Percentiles rank a stretch among this genome's conserved stretches.
These are phyloP conservation scores for Pomatorhinus ruficollis DNA, from an alignment of 2,113 vertebrate genomes.

Conservation along the genomic window DNA sequence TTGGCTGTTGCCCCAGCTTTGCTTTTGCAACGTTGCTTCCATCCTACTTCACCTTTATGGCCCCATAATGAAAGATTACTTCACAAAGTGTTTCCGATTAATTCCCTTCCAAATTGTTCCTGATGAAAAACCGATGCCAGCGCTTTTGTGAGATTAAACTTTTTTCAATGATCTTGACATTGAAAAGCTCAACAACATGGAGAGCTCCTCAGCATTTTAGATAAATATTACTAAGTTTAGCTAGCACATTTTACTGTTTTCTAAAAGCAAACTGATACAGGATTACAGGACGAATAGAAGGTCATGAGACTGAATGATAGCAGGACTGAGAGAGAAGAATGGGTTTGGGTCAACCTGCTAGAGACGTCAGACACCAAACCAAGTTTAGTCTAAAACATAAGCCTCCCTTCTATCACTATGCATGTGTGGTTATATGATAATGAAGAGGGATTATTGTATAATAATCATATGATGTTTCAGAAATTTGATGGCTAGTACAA, in stretches of 20 bases:
- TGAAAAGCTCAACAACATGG: background rate
- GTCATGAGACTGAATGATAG: fast-evolving
- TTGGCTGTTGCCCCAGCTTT: background rate
- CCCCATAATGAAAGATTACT: background rate
- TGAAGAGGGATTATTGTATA: background rate
- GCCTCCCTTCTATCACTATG: background rate
- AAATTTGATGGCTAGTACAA: background rate
- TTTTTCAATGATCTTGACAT: background rate
- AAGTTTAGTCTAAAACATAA: background rate
- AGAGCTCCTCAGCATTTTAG: background rate
- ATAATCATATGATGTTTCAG: background rate
- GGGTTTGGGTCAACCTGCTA: background rate
- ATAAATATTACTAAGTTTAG: background rate
- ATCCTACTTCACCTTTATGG: background rate
- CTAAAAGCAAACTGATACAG: background rate
- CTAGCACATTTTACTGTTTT: background rate
- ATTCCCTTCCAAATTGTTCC: background rate
- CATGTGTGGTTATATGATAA: background rate
- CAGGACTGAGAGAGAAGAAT: background rate
- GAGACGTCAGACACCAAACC: background rate
- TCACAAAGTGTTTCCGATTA: background rate
- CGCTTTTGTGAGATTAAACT: background rate
- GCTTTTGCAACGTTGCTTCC: background rate
- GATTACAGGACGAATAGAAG: background rate
- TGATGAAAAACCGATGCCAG: background rate